These are phyloP conservation scores for Scyliorhinus canicula DNA, from an alignment of 2,797 vertebrate species.

Conservation along the genomic window DNA sequence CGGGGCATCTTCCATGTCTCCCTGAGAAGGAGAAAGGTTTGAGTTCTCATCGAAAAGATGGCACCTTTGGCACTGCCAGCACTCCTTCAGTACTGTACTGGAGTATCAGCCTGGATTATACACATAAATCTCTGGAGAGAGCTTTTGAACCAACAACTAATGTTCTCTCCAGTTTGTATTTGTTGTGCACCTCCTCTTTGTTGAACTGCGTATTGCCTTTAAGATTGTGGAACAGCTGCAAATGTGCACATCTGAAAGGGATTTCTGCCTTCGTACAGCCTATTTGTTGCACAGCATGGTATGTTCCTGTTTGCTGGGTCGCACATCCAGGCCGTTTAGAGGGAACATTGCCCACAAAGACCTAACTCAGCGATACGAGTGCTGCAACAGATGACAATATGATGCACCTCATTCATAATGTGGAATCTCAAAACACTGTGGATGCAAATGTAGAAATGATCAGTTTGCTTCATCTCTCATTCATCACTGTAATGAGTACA, in stretches of 20 bases:
- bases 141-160: not conserved
- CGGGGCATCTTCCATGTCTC: not conserved
- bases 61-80: not conserved
- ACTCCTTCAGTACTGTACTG: not conserved
- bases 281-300: not conserved
- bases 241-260: no score
- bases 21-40: not conserved
- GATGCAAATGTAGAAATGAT: not conserved
- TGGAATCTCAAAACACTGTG: not conserved
- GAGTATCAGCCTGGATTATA: not conserved
- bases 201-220: not conserved
- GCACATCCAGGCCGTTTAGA: not conserved
- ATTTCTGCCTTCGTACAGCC: not conserved
- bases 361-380: not conserved
- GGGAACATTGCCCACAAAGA: not conserved
- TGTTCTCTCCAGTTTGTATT: not conserved
- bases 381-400: not conserved
- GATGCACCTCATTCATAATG: not conserved
- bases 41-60: no score
- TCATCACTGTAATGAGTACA: not conserved
- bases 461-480: not conserved
- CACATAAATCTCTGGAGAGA: not conserved
- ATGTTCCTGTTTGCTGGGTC: not conserved
- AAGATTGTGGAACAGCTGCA: no score
- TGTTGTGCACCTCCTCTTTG: not conserved